Conservation (phyloP, 2,888 invertebrate species). For the Anaspis maculata region DNA sequence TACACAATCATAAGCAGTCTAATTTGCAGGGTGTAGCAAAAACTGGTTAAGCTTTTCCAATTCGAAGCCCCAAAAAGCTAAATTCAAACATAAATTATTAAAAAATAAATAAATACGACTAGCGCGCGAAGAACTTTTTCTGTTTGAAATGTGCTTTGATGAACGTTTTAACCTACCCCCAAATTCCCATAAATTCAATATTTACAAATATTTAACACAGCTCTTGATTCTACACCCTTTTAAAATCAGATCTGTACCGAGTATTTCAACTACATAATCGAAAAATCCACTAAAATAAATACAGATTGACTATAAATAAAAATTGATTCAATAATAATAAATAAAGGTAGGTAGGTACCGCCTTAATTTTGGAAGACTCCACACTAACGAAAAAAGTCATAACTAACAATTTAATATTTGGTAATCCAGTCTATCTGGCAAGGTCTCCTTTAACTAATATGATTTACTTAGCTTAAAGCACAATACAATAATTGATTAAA, state of each 20-base stretch:
- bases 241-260: slow-evolving; percentile 1
- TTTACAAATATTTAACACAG: no score
- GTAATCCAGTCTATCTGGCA: slow-evolving; percentile 34
- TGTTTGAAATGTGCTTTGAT: no score
- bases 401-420: slow-evolving; percentile 26
- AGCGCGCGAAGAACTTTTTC: no score
- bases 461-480: slow-evolving; percentile 14
- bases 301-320: slow-evolving; percentile 6
- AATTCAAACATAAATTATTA: no score
- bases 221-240: slow-evolving; percentile 7
- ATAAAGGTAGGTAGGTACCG: slow-evolving; percentile 7
- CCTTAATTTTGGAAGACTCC: slow-evolving; percentile 22
- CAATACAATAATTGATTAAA: slow-evolving; percentile 12
- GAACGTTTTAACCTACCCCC: no score
- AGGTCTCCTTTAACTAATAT: slow-evolving; percentile 15
- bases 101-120: no score
- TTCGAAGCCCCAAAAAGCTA: no score
- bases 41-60: no score
- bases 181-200: no score
- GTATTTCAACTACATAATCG: no score
- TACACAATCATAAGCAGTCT: no score
- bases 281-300: neutral
- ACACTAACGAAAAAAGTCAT: slow-evolving; percentile 15
- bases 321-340: slow-evolving; percentile 12
- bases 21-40: neutral